Conservation (phyloP, 2,113 vertebrate species). For the Glaucomys volans region DNA sequence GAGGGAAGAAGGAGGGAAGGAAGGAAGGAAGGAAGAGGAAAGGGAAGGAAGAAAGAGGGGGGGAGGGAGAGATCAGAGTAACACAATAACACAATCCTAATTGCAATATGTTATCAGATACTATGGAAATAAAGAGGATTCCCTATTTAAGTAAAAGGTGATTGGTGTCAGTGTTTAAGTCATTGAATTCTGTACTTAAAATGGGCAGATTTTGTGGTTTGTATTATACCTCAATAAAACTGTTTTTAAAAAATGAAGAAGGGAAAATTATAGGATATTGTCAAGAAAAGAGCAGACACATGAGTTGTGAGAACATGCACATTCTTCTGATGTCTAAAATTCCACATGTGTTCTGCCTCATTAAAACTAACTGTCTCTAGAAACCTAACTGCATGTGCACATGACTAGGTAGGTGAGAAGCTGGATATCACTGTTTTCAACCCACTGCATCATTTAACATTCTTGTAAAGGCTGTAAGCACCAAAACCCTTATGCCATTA, state of each 20-base stretch:
- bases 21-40: too few relatives aligned
- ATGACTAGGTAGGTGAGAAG: background rate
- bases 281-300: constrained; percentile 9
- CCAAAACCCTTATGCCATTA: background rate
- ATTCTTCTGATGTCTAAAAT: background rate
- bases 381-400: background rate
- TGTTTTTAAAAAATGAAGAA: background rate
- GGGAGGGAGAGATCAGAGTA: too few relatives aligned
- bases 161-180: background rate
- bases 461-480: background rate
- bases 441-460: background rate
- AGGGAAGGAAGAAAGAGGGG: too few relatives aligned
- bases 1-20: too few relatives aligned
- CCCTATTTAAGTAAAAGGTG: background rate
- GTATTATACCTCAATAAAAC: background rate
- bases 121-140: constrained; percentile 28
- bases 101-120: background rate
- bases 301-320: background rate
- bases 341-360: background rate
- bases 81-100: background rate
- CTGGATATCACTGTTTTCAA: background rate
- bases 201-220: background rate
- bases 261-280: background rate
- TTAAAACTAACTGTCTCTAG: background rate
- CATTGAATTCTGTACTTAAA: background rate